These are phyloP conservation scores for Gambusia affinis DNA, from an alignment of 2,113 vertebrate species.

Conservation along the genomic window DNA sequence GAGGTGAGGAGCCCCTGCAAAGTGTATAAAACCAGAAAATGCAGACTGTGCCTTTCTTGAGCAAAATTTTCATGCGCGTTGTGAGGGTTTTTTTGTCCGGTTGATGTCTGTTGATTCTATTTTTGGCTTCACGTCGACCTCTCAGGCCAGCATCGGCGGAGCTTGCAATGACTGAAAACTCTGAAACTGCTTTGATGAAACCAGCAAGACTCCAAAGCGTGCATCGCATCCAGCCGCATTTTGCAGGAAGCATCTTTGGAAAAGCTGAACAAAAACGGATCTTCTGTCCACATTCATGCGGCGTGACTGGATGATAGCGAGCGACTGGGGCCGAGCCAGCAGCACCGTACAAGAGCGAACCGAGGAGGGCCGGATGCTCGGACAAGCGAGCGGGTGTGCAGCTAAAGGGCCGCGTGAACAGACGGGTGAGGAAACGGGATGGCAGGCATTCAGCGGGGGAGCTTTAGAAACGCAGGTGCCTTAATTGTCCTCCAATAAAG, in stretches of 20 bases:
- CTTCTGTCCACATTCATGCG: slow-evolving; percentile 13
- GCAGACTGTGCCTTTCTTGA: not conserved
- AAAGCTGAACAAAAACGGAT: slow-evolving; percentile 15
- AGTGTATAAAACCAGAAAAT: too few species aligned
- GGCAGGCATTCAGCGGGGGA: slow-evolving; percentile 65
- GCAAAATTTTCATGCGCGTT: not conserved
- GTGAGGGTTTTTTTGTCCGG: not conserved
- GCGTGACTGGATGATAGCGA: slow-evolving; percentile 19
- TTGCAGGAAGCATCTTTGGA: slow-evolving; percentile 9
- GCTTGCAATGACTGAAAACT: not conserved
- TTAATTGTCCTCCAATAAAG: slow-evolving; percentile 76
- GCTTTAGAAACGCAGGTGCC: slow-evolving; percentile 77
- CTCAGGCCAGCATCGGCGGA: slow-evolving; percentile 39
- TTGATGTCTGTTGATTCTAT: not conserved
- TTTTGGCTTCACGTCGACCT: not conserved
- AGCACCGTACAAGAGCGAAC: slow-evolving; percentile 20
- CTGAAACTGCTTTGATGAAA: slow-evolving; percentile 2
- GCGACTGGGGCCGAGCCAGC: slow-evolving; percentile 16
- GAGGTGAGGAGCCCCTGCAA: too few species aligned
- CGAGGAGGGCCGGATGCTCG: not conserved
- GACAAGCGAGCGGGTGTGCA: slow-evolving; percentile 22
- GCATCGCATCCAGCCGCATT: not conserved
- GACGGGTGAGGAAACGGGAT: slow-evolving; percentile 63
- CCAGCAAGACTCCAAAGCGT: not conserved
- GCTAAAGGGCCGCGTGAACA: slow-evolving; percentile 53